phyloP scores from a whole-genome alignment of 1,140 invertebrate genomes.

The Brachionus calyciflorus region DNA sequence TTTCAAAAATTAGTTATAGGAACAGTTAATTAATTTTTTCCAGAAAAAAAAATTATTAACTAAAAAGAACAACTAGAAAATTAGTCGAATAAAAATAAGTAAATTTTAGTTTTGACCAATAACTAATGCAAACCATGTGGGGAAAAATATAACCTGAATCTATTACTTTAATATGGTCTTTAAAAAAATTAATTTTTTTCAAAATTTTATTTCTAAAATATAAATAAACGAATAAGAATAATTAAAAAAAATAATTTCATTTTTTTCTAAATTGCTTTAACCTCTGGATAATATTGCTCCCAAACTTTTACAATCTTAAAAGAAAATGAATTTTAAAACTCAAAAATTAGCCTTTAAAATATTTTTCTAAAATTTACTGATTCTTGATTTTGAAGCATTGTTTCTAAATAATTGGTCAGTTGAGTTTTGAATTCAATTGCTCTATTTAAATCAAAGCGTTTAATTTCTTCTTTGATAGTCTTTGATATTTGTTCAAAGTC shows the following conservation, averaged over 20 bases:
- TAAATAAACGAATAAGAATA: neutral
- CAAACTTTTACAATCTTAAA: slow-evolving; percentile 84
- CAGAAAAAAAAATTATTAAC: neutral
- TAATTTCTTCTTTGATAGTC: slow-evolving; percentile 91
- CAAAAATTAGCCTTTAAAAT: neutral
- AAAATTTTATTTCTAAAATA: neutral
- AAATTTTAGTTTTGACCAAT: neutral
- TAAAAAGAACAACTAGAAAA: no score
- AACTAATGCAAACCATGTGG: no score
- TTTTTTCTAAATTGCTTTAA: slow-evolving; percentile 67
- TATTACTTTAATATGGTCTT: neutral
- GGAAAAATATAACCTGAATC: no score
- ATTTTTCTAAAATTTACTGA: slow-evolving; percentile 66
- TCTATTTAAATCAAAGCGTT: slow-evolving; percentile 81
- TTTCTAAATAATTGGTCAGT: slow-evolving; percentile 81
- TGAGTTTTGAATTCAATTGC: slow-evolving; percentile 87
- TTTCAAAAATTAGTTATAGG: no score
- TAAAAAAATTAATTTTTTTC: neutral
- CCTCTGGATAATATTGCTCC: slow-evolving; percentile 88
- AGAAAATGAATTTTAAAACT: slow-evolving; percentile 34
- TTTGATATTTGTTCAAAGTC: slow-evolving; percentile 93
- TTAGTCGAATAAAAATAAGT: neutral
- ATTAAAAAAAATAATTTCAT: slow-evolving; percentile 60
- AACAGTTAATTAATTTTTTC: neutral
- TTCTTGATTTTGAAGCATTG: slow-evolving; percentile 88